phyloP scores from a whole-genome alignment of 2,888 invertebrate genomes.

The Caradrina clavipalpis region DNA sequence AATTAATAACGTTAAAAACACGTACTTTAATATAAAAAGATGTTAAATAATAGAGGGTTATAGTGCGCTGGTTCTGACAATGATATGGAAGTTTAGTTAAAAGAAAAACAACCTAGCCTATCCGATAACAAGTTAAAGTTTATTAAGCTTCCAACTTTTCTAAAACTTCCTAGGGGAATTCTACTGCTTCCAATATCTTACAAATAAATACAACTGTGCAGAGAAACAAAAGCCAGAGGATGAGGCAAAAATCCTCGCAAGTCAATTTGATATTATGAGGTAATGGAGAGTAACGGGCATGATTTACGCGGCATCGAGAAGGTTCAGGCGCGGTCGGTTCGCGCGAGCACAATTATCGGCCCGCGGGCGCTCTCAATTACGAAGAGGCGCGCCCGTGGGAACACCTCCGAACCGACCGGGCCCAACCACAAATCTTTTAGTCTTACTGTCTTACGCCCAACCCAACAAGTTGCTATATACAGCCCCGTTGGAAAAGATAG shows the following conservation, averaged over 20 bases:
- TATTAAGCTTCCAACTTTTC: constrained; percentile 24
- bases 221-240: constrained; percentile 68
- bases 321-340: constrained; percentile 75
- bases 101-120: constrained; percentile 11
- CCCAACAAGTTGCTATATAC: constrained; percentile 79
- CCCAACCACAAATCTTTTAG: constrained; percentile 86
- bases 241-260: constrained; percentile 82
- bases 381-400: constrained; percentile 89
- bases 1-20: no score
- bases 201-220: constrained; percentile 62
- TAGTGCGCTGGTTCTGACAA: neutral
- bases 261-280: constrained; percentile 90
- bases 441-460: constrained; percentile 81
- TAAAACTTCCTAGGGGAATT: constrained; percentile 17
- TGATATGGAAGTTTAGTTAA: constrained; percentile 8
- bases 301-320: constrained; percentile 85
- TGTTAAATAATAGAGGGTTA: neutral
- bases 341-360: constrained; percentile 89
- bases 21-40: no score
- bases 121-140: constrained; percentile 25
- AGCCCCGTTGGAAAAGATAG: constrained; percentile 52
- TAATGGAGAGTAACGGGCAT: constrained; percentile 90
- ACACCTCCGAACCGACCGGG: constrained; percentile 81
- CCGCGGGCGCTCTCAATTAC: constrained; percentile 91
- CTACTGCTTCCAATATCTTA: constrained; percentile 48